Evolutionary conservation across 2,888 invertebrate genomes (phyloP).

Genomic region (Pterostichus niger): DNA sequence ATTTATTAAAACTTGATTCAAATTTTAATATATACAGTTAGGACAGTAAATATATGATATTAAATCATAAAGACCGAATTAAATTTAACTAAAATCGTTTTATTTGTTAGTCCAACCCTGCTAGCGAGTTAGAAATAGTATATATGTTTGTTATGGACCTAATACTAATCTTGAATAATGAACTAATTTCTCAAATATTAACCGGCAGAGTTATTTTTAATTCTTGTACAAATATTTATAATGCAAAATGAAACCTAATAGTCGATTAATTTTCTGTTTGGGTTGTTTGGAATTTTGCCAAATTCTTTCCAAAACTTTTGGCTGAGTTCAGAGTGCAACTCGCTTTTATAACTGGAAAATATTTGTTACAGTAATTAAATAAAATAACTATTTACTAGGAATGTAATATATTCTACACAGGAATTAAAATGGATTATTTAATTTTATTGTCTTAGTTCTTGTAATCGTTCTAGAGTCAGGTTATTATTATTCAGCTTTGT

Average conservation of each 20-base stretch:
- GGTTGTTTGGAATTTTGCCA: constrained; percentile 20
- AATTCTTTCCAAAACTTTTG: not conserved
- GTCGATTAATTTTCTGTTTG: constrained; percentile 30
- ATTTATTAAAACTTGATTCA: too few relatives aligned
- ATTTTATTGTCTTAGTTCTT: not conserved
- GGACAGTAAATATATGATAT: too few relatives aligned
- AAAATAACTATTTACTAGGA: not conserved
- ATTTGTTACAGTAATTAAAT: not conserved
- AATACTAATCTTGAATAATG: not conserved
- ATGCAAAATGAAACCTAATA: not conserved
- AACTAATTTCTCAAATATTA: not conserved
- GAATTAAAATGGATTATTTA: not conserved
- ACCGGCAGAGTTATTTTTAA: constrained; percentile 23
- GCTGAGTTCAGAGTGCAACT: not conserved
- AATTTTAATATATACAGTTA: too few relatives aligned
- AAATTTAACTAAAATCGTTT: too few relatives aligned
- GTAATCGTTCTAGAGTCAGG: too few relatives aligned
- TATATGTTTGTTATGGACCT: not conserved
- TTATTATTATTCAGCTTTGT: not conserved
- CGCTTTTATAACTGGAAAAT: constrained; percentile 1
- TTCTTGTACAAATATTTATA: constrained; percentile 27
- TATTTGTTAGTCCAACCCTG: too few relatives aligned
- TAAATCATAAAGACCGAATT: too few relatives aligned
- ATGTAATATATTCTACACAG: not conserved
- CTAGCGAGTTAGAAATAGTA: too few relatives aligned